phyloP scores from a whole-genome alignment of 2,888 invertebrate species.

The Ischnura elegans region DNA sequence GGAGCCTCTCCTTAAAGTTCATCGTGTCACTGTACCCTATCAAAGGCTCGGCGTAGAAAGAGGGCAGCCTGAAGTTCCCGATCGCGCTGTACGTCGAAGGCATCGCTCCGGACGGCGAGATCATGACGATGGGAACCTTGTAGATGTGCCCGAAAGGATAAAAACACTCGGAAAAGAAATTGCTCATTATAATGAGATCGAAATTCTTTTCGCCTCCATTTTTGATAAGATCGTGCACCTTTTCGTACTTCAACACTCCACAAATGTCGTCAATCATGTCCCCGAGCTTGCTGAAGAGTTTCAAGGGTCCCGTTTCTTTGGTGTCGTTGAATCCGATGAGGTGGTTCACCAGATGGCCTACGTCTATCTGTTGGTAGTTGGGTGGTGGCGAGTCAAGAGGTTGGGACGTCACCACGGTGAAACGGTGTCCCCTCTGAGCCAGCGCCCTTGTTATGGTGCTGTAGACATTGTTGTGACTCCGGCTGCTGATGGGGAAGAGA shows the following conservation, averaged over 20 bases:
- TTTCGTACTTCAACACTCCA: conserved; percentile 69
- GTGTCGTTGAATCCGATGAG: conserved; percentile 30
- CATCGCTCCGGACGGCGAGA: conserved; percentile 77
- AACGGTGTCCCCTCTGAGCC: conserved; percentile 68
- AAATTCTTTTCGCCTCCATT: conserved; percentile 75
- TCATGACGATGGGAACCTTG: conserved; percentile 76
- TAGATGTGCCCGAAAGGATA: conserved; percentile 79
- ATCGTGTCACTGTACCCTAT: conserved; percentile 71
- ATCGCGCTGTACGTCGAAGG: neutral
- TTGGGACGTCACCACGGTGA: conserved; percentile 68
- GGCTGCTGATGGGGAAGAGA: conserved; percentile 49
- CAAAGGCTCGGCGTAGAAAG: conserved; percentile 70
- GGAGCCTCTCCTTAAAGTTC: conserved; percentile 71
- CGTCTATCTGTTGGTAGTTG: conserved; percentile 64
- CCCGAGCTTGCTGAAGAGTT: conserved; percentile 62
- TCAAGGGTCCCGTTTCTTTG: conserved; percentile 42
- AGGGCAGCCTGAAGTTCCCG: conserved; percentile 25
- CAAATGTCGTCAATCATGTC: conserved; percentile 70
- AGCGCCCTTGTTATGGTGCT: conserved; percentile 67
- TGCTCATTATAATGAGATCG: conserved; percentile 79
- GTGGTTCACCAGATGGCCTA: neutral
- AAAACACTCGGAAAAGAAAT: conserved; percentile 79
- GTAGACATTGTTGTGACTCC: conserved; percentile 67
- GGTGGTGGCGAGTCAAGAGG: conserved; percentile 39
- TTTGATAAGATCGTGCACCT: conserved; percentile 70